Percentiles rank a stretch among this genome's conserved stretches.
phyloP scores from a whole-genome alignment of 2,888 invertebrate species.

The Cosmia pyralina region DNA sequence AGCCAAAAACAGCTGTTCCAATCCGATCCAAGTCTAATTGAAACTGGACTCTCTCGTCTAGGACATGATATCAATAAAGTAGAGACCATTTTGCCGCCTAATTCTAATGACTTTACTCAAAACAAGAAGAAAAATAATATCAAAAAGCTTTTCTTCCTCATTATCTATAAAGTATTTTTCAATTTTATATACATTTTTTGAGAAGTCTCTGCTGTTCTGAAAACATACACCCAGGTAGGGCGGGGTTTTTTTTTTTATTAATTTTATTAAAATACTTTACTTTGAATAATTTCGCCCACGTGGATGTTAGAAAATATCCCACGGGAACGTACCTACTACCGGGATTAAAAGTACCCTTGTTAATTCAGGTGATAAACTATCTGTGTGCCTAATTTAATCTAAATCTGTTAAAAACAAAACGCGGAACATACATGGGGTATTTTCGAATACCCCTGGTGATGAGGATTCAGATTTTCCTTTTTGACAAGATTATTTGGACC shows the following conservation, averaged over 20 bases:
- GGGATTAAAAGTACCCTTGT: neutral
- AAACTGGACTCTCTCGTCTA: neutral
- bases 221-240: neutral
- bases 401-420: neutral
- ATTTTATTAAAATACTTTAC: too few species aligned
- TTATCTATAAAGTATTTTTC: too few species aligned
- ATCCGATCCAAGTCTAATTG: neutral
- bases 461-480: too few species aligned
- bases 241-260: too few species aligned
- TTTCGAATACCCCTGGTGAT: too few species aligned
- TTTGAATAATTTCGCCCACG: too few species aligned
- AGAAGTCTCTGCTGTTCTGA: neutral
- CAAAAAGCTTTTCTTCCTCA: neutral
- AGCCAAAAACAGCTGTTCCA: constrained; percentile 1
- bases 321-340: neutral
- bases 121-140: neutral
- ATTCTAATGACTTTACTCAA: neutral
- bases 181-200: neutral
- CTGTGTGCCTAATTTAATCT: neutral
- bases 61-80: neutral
- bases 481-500: too few species aligned
- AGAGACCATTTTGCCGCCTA: neutral
- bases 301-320: too few species aligned
- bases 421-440: too few species aligned
- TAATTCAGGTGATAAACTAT: neutral